phyloP scores from a whole-genome alignment of 2,113 vertebrate genomes.

The Clarias magur region DNA sequence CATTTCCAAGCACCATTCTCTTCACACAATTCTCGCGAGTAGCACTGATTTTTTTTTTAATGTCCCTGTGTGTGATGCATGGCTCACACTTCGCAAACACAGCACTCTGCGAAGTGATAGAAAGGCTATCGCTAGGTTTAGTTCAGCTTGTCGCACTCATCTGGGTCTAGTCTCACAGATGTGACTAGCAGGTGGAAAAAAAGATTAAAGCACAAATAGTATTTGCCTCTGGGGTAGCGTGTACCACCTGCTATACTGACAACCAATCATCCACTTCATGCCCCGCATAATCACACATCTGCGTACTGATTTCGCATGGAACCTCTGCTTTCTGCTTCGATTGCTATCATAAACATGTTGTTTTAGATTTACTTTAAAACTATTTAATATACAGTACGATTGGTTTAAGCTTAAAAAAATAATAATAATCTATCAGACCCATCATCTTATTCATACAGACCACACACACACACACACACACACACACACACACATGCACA shows the following conservation, averaged over 20 bases:
- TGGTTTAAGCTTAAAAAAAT: neutral
- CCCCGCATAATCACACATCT: neutral
- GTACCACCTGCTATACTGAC: neutral
- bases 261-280: neutral
- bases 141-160: neutral
- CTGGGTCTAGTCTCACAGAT: neutral
- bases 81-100: neutral
- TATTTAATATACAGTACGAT: neutral
- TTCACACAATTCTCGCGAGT: neutral
- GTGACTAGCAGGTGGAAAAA: neutral
- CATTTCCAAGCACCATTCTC: neutral
- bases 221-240: neutral
- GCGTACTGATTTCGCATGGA: neutral
- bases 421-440: too few species aligned
- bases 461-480: too few species aligned
- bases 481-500: neutral
- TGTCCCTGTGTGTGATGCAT: constrained; percentile 11
- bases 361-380: neutral
- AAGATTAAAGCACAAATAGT: constrained; percentile 6
- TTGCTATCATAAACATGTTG: neutral
- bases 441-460: too few species aligned
- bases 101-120: constrained; percentile 1
- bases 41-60: neutral
- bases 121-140: neutral
- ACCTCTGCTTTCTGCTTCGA: neutral